A percentile compares a stretch with the other conserved stretches of the same genome.
These are phyloP conservation scores for Choristoneura rosaceana DNA, from an alignment of 2,888 invertebrate species.

Conservation along the genomic window DNA sequence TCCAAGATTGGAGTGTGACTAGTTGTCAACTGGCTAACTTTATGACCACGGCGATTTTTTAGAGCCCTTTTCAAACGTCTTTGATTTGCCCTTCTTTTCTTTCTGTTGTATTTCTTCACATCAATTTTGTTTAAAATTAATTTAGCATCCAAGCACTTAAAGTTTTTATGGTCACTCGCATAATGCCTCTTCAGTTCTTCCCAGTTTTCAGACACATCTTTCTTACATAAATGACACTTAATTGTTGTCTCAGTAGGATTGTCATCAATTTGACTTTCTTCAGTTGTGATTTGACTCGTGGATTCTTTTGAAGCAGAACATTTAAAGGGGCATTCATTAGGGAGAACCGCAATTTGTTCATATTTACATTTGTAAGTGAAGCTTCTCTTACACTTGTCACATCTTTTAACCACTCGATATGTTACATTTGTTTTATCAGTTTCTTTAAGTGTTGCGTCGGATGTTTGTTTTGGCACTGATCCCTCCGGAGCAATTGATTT, in stretches of 20 bases:
- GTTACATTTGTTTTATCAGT: constrained; percentile 40
- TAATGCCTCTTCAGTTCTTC: constrained; percentile 70
- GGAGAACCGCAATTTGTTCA: constrained; percentile 63
- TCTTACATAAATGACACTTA: constrained; percentile 67
- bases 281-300: constrained; percentile 27
- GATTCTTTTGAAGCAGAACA: constrained; percentile 54
- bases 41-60: constrained; percentile 10
- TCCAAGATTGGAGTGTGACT: background rate
- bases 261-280: constrained; percentile 38
- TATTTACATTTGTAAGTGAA: constrained; percentile 70
- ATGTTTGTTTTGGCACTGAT: background rate
- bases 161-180: constrained; percentile 61
- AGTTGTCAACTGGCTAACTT: background rate
- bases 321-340: constrained; percentile 71
- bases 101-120: constrained; percentile 50
- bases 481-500: constrained; percentile 28
- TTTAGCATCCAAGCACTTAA: constrained; percentile 68
- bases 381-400: constrained; percentile 67
- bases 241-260: constrained; percentile 46
- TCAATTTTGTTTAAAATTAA: constrained; percentile 59
- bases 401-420: constrained; percentile 68
- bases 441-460: constrained; percentile 23
- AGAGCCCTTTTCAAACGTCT: constrained; percentile 29
- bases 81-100: constrained; percentile 42
- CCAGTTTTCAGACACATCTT: constrained; percentile 65